These are phyloP conservation scores for Tragulus kanchil DNA, from an alignment of 2,113 vertebrate genomes.

Conservation along the genomic window DNA sequence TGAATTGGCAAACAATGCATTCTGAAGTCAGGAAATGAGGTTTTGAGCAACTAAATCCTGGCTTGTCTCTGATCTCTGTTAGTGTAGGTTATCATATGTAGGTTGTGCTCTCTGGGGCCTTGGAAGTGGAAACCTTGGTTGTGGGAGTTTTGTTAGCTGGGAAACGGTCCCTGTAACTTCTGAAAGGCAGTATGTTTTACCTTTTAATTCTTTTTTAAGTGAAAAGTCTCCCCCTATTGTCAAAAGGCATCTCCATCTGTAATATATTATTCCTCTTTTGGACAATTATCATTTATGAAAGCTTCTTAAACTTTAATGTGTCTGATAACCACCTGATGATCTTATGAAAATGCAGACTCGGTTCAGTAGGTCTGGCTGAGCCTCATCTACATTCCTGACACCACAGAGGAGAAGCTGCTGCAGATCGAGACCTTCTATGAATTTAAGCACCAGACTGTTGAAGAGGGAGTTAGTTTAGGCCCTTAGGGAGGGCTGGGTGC, in stretches of 20 bases:
- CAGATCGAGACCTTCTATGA: background rate
- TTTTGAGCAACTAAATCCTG: background rate
- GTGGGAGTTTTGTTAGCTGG: background rate
- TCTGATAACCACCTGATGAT: background rate
- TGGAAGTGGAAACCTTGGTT: background rate
- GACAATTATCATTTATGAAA: background rate
- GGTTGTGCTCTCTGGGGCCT: background rate
- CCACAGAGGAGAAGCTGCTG: background rate
- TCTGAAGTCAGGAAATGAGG: conserved; percentile 30
- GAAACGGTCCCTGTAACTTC: background rate
- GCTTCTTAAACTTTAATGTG: background rate
- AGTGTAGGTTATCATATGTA: background rate
- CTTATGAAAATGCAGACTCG: background rate
- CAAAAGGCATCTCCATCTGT: background rate
- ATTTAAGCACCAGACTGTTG: background rate
- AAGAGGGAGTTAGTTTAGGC: background rate
- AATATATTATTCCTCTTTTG: background rate
- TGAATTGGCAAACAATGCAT: background rate
- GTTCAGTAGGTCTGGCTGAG: background rate
- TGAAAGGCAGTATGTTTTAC: background rate
- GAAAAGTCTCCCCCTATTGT: background rate
- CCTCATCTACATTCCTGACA: background rate
- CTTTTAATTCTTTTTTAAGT: background rate
- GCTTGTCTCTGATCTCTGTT: background rate
- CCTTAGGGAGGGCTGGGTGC: background rate